Evolutionary conservation across 2,797 vertebrate species (phyloP).

Genomic region (Pyrocephalus nanus): DNA sequence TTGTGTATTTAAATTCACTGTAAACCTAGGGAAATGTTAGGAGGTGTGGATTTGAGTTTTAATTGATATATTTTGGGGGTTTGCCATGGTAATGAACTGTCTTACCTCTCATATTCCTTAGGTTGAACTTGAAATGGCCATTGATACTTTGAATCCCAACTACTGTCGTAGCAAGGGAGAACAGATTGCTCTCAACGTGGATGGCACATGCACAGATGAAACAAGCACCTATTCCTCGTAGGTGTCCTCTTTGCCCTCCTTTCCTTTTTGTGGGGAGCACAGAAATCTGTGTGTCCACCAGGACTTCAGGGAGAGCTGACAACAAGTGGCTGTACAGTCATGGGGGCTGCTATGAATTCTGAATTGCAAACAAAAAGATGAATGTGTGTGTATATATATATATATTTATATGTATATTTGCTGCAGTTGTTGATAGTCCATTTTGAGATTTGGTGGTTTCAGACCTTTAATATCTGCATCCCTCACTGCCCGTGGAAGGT

Average conservation of each 20-base stretch:
- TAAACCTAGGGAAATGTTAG: not conserved
- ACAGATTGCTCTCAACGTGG: slow-evolving; percentile 96
- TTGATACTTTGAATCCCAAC: slow-evolving; percentile 92
- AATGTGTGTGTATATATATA: not conserved
- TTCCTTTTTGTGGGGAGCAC: not conserved
- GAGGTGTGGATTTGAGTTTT: not conserved
- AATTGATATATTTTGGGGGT: not conserved
- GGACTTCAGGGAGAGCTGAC: not conserved
- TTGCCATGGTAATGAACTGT: not conserved
- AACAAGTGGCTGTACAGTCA: not conserved
- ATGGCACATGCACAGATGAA: slow-evolving; percentile 87
- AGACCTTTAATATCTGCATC: not conserved
- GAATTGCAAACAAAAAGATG: not conserved
- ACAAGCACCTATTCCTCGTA: slow-evolving; percentile 90
- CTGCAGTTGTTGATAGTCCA: not conserved
- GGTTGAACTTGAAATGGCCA: slow-evolving; percentile 95
- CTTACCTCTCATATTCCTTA: slow-evolving; percentile 33
- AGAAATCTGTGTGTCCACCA: not conserved
- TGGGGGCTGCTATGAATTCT: accelerated
- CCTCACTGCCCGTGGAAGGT: not conserved
- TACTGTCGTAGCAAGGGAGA: slow-evolving; percentile 98
- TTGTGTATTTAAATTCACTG: not conserved
- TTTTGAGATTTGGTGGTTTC: not conserved
- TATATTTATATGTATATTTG: not conserved
- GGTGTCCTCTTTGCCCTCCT: slow-evolving; percentile 53